Conservation (phyloP, 2,797 vertebrate species). For the Emydoidea blandingii region DNA sequence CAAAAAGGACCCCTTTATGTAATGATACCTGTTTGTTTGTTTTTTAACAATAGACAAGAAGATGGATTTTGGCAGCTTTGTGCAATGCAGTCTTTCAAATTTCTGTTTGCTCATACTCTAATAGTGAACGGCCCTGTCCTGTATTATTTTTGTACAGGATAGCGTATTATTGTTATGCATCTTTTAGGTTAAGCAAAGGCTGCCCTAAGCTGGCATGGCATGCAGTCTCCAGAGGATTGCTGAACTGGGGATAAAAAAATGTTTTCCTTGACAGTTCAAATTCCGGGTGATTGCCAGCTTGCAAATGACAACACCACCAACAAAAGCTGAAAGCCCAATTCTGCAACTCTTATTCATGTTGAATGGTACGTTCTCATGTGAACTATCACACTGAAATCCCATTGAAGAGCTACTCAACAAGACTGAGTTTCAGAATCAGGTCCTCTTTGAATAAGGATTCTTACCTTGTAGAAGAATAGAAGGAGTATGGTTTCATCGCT, state of each 20-base stretch:
- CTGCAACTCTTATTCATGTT: slow-evolving; percentile 27
- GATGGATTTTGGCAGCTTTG: background rate
- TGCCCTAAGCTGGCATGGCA: background rate
- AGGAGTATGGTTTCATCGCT: slow-evolving; percentile 40
- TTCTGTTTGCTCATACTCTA: background rate
- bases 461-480: slow-evolving; percentile 35
- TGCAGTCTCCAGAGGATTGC: slow-evolving; percentile 22
- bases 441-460: slow-evolving; percentile 51
- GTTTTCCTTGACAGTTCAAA: slow-evolving; percentile 36
- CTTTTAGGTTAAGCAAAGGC: slow-evolving; percentile 7
- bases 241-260: slow-evolving; percentile 27
- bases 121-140: background rate
- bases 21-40: background rate
- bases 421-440: slow-evolving; percentile 63
- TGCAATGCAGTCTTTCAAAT: background rate
- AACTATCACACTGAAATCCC: slow-evolving; percentile 6
- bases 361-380: slow-evolving; percentile 58
- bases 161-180: background rate
- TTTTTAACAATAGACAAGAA: background rate
- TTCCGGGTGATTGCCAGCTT: slow-evolving; percentile 46
- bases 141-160: background rate
- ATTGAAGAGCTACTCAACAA: slow-evolving; percentile 50
- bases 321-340: slow-evolving; percentile 28
- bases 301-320: slow-evolving; percentile 47
- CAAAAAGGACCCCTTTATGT: background rate